Base-by-base conservation (phyloP, 2,113 vertebrate genomes). In the Dinomys branickii region DNA sequence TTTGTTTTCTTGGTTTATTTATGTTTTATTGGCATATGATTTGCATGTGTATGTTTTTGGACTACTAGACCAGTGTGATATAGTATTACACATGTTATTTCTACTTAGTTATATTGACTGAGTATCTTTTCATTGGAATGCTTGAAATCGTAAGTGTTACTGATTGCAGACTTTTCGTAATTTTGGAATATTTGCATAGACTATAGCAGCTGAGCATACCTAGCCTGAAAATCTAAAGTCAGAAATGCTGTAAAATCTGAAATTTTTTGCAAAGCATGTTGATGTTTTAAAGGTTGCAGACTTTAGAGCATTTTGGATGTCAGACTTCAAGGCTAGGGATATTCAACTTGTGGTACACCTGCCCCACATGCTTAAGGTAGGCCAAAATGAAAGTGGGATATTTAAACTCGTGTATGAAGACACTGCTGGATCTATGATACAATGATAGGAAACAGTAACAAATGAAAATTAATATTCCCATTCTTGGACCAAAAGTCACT, bases 401-500 rank as follows among this genome's bases (percentile, higher is more conserved):
- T 88, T 94, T 2, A 10, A 73, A 16, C 84, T 85, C 11, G 13
- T 56, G 0, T 19, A 0, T 77, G 65, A 69, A 75, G 4, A 91
- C 38, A 96, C 44, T 92, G 63, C 28, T 80, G 82, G 88, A 38
- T 95, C 73, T 65, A 1, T 95, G 58, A 75, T 90, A 30, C 41
- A 58, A 50, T 87, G 2, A 65, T 81, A 56, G 2, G 94, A 94
- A 96, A 71, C 58, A 83, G 44, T n/a, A 97, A 73, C 54, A 93
- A 41, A 61, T 90, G 33, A 41, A 94, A 92, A 97, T 94, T 88
- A 80, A 71, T 71, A 83, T 69, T 97, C 91, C 94, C 97, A 95
- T 61, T 94, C 97, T 90, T 95, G 97, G 85, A 80, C 71, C 65
- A 82, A 67, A 97, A 98, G 24, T 90, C 52, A 95, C 75, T 80